Evolutionary conservation across 2,888 invertebrate species (phyloP).

Genomic region (Noctua pronuba): DNA sequence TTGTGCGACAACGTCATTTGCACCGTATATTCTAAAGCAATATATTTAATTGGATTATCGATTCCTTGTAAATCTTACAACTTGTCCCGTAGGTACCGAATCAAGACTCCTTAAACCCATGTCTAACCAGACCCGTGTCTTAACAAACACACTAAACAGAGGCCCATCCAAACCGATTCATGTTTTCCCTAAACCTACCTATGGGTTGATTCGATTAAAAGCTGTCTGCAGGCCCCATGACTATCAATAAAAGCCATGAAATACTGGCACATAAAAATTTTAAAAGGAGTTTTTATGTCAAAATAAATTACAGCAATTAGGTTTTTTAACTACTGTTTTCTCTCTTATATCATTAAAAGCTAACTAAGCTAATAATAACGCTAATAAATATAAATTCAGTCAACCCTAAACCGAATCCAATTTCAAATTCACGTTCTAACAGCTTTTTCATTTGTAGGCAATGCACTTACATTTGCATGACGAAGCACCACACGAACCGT

Average conservation of each 20-base stretch:
- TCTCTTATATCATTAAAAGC: neutral
- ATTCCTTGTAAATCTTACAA: conserved; percentile 12
- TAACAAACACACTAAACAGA: conserved; percentile 23
- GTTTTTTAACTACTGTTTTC: neutral
- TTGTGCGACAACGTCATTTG: neutral
- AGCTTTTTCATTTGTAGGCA: conserved; percentile 56
- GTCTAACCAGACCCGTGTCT: conserved; percentile 36
- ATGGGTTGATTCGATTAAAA: neutral
- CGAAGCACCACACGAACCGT: conserved; percentile 42
- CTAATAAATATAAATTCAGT: conserved; percentile 8
- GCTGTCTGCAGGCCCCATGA: neutral
- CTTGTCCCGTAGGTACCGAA: conserved; percentile 3
- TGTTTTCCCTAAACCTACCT: conserved; percentile 10
- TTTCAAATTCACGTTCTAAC: conserved; percentile 39
- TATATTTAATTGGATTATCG: conserved; percentile 6
- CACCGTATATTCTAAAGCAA: neutral
- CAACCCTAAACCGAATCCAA: conserved; percentile 27
- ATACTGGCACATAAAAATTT: neutral
- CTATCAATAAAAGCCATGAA: neutral
- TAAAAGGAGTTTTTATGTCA: neutral
- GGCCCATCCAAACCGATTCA: conserved; percentile 10
- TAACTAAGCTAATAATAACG: neutral
- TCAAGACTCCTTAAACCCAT: conserved; percentile 31
- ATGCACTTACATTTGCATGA: conserved; percentile 61
- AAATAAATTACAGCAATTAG: neutral